Evolutionary conservation across 1,140 invertebrate species (phyloP).

Genomic region (Pseudoatta argentina): DNA sequence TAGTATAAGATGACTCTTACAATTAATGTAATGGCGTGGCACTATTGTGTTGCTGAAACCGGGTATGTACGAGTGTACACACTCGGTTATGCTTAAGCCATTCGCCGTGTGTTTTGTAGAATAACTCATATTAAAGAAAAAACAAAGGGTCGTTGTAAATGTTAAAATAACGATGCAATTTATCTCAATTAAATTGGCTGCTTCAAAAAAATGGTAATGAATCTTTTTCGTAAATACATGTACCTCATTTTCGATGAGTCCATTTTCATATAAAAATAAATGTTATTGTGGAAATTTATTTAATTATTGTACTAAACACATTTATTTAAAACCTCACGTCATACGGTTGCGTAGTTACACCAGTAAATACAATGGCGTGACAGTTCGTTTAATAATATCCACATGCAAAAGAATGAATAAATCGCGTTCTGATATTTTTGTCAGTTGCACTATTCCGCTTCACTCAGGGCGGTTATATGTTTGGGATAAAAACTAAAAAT

Average conservation of each 20-base stretch:
- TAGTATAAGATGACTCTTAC: constrained; percentile 65
- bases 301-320: constrained; percentile 6
- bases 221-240: neutral
- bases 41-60: constrained; percentile 51
- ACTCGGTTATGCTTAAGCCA: constrained; percentile 29
- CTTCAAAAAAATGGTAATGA: neutral
- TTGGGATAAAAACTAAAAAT: constrained; percentile 27
- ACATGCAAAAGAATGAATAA: constrained; percentile 32
- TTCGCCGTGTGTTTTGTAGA: constrained; percentile 48
- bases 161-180: constrained; percentile 48
- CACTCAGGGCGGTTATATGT: constrained; percentile 20
- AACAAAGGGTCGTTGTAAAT: constrained; percentile 55
- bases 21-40: constrained; percentile 73
- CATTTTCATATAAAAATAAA: constrained; percentile 3
- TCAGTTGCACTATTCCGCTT: constrained; percentile 23
- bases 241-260: neutral
- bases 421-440: constrained; percentile 44
- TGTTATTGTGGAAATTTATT: constrained; percentile 5
- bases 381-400: constrained; percentile 32
- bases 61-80: constrained; percentile 25
- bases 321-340: neutral
- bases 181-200: constrained; percentile 27
- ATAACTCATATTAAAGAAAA: constrained; percentile 49
- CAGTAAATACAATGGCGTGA: neutral
- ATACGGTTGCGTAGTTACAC: neutral